Base-by-base conservation (phyloP, 1,140 invertebrate species). In the Harlomillsia oculata region DNA sequence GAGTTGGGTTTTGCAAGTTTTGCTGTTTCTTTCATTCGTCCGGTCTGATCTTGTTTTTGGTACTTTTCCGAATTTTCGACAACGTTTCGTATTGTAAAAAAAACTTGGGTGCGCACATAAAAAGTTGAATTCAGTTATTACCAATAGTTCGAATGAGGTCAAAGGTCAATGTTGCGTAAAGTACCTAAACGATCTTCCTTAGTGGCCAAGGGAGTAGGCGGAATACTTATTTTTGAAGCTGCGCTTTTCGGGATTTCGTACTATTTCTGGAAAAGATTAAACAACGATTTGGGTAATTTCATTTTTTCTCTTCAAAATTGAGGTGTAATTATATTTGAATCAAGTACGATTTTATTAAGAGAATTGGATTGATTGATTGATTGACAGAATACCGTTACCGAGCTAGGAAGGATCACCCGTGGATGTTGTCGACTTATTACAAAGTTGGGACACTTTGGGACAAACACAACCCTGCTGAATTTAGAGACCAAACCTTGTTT, bases 161-260 rank as follows among this genome's bases (percentile, higher is more conserved):
- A n/a, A n/a, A n/a, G n/a, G n/a, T n/a, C 41, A 2, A 44, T 29
- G 6, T 39, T 57, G 37, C 55, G 48, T 26, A 51, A 20, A 34
- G 39, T 13, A 16, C 46, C 30, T 29, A 46, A 21, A 44, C 41
- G 20, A 28, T 23, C 36, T 5, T n/a, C 30, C 1, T 6, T 48
- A 11, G 16, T 48, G 5, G 23, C n/a, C 25, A 53, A 25, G 39
- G 13, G 25, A 20, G 21, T 54, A 23, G 37, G 37, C 18, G 46
- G 58, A 36, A 30, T 61, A 3, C 16, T 56, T 30, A 13, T 52
- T 20, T 21, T 61, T 3, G 59, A 61, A 48, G 39, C 29, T 26
- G n/a, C 32, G 32, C 18, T 26, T 4, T 56, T 23, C 48, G 59
- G 53, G 28, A 53, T 14, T 5, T 2, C 48, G 16, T 61, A 56